These are phyloP conservation scores for Poeciliopsis turrubarensis DNA, from an alignment of 2,113 vertebrate genomes.

Conservation along the genomic window DNA sequence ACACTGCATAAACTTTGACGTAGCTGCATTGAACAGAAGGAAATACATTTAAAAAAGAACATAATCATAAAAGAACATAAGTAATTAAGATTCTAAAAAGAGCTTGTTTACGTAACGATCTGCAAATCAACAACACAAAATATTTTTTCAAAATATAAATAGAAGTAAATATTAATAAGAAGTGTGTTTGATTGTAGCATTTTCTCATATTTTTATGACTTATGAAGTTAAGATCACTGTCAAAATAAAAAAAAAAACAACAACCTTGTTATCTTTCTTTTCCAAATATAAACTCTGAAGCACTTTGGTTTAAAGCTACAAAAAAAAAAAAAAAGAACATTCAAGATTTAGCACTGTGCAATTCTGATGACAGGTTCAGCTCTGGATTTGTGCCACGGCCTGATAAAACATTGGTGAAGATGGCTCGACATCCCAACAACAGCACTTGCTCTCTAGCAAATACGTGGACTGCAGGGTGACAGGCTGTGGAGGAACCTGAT, in stretches of 20 bases:
- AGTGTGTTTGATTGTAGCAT: neutral
- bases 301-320: neutral
- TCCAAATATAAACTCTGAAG: neutral
- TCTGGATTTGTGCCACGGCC: neutral
- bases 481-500: slow-evolving; percentile 58
- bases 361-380: slow-evolving; percentile 18
- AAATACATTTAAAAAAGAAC: too few species aligned
- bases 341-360: neutral
- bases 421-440: slow-evolving; percentile 22
- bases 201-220: too few species aligned
- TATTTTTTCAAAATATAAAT: neutral
- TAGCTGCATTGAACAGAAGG: too few species aligned
- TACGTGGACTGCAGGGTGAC: slow-evolving; percentile 46
- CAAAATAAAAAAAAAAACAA: too few species aligned
- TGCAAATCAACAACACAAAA: neutral
- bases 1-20: too few species aligned
- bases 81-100: too few species aligned
- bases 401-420: slow-evolving; percentile 45
- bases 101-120: neutral
- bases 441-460: slow-evolving; percentile 27
- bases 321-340: slow-evolving; percentile 7
- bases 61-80: too few species aligned
- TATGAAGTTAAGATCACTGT: too few species aligned
- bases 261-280: too few species aligned
- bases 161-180: neutral